These are phyloP conservation scores for Aporophyla lueneburgensis DNA, from an alignment of 2,888 invertebrate genomes.

Conservation along the genomic window DNA sequence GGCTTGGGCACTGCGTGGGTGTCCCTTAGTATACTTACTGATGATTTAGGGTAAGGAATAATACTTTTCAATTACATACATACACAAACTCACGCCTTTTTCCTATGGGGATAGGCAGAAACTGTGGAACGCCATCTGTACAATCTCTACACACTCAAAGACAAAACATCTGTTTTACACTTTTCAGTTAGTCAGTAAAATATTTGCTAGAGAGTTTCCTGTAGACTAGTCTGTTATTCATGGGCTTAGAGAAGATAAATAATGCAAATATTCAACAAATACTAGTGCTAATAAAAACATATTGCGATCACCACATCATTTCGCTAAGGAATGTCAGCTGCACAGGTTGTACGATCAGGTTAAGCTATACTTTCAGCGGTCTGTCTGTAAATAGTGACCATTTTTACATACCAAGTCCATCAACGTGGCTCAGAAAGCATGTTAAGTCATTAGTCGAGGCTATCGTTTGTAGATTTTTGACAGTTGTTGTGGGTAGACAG, in stretches of 20 bases:
- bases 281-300: neutral
- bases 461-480: too few species aligned
- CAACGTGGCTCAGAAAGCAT: neutral
- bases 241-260: neutral
- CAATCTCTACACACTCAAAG: too few species aligned
- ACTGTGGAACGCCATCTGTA: too few species aligned
- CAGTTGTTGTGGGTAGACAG: neutral
- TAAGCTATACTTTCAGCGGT: too few species aligned
- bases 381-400: too few species aligned
- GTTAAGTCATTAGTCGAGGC: neutral
- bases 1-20: constrained; percentile 92
- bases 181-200: neutral
- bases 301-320: neutral
- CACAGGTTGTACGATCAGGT: neutral
- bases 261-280: neutral
- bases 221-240: neutral
- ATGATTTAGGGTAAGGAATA: constrained; percentile 90
- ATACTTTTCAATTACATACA: too few species aligned
- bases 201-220: neutral
- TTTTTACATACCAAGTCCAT: too few species aligned
- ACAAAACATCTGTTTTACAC: too few species aligned
- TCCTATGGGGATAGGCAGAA: too few species aligned
- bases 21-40: constrained; percentile 91
- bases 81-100: too few species aligned
- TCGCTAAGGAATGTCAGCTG: neutral